Evolutionary conservation across 2,888 invertebrate species (phyloP), one percentile per base, ranked within the genome.

Genomic region (Isotomurus palustris): DNA sequence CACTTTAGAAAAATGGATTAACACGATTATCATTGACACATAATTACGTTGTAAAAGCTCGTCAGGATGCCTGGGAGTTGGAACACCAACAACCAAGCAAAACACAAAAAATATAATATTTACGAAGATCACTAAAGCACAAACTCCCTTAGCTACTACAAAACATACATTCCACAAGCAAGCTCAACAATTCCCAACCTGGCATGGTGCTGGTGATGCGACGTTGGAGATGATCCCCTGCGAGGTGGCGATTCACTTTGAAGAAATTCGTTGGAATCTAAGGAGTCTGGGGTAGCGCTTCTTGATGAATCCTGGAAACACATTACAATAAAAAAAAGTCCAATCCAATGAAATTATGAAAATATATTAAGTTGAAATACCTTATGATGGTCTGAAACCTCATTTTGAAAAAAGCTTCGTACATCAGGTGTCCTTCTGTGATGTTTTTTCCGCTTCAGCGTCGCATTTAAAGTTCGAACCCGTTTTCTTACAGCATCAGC

Each of bases 271-370:
- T 65, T 66, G 19, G 89, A 89, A 77, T 90, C 90, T 74, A 91
- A 77, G 29, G 90, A 91, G 78, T 91, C 91, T 27, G 91, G 91
- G 55, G 91, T 91, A 66, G 89, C 91, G 75, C 89, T 90, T 66
- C 91, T 84, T 66, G 90, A 88, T 75, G 67, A 67, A 56, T 70
- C 70, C 70, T 70, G 32, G 22, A 49, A 50, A 45, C 35, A 54
- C 27, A 38, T 43, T 19, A 45, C 44, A 50, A 25, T n/a, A n/a
- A 28, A 19, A 38, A n/a, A 8, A 22, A 27, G 35, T 51, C n/a
- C 24, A 47, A 48, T 35, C 32, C 6, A 40, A 40, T 40, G 17
- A 17, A 6, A 8, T 14, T n/a, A n/a, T 5, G 19, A 40, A 40
- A 40, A 14, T 22, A 21, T 17, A 22, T 19, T 3, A 43, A 43